Evolutionary conservation across 2,797 vertebrate genomes (phyloP), one percentile per base, ranked within the genome.

Genomic region (Poliocrania exsul): DNA sequence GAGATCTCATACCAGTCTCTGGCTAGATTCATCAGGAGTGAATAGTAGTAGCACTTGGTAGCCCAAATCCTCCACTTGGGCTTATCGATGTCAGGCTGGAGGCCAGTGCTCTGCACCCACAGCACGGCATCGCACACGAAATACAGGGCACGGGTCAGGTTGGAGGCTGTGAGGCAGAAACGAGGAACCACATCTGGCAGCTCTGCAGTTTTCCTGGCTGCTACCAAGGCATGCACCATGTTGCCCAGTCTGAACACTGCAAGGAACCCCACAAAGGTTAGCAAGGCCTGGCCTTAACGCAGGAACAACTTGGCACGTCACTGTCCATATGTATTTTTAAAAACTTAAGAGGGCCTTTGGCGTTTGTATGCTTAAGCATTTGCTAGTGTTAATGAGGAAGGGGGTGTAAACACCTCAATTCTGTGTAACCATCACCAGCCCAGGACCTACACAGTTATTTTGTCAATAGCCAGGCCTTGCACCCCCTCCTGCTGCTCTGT

Each of bases 211-310:
- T 97, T 98, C 94, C 97, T 98, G 51, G 98, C 98, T 26, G 99
- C 98, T 86, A 99, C 98, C 44, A 99, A 83, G 50, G 99, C 98
- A 8, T 98, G 99, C 29, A 99, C 92, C 66, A 98, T 94, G 53
- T 99, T 99, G 78, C 99, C 99, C 58, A 99, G 98, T 50, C 99
- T 98, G 96, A 99, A 98, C 98, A 99, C 99, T 99, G 98, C 96
- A 98, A 98, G 95, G 97, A 86, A 98, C 64, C 10, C 72, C 94
- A 92, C 35, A 95, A 16, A 38, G 49, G 73, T 97, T 83, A 96
- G 78, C 8, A 51, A 0, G 7, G 61, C 61, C 46, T 4, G 16
- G 44, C 28, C 20, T 24, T 8, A 2, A 2, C 0, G 3, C 4
- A 14, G 57, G 19, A 54, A 54, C 72, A 49, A 8, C 44, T 6